Evolutionary conservation across 1,140 invertebrate species (phyloP).

Genomic region (Stegodyphus mimosarum): DNA sequence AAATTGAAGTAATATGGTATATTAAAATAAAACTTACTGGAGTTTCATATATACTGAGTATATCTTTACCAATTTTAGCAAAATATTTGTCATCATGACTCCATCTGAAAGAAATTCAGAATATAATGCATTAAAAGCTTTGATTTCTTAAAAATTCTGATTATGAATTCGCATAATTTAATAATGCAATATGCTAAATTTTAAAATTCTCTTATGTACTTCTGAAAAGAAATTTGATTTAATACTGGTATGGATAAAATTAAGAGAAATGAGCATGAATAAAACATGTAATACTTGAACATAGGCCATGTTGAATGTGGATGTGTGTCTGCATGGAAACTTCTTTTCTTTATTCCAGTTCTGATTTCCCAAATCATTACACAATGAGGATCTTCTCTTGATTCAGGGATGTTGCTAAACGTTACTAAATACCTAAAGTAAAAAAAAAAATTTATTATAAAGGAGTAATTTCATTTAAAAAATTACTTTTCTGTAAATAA

Average conservation of each 20-base stretch:
- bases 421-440: constrained; percentile 84
- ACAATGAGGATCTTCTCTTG: constrained; percentile 71
- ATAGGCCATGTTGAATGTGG: constrained; percentile 80
- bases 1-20: background rate
- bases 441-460: too few species aligned
- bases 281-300: constrained; percentile 74
- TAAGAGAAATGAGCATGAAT: too few species aligned
- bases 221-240: too few species aligned
- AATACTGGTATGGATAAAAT: too few species aligned
- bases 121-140: background rate
- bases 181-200: too few species aligned
- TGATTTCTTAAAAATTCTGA: too few species aligned
- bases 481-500: too few species aligned
- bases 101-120: constrained; percentile 73
- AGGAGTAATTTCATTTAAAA: too few species aligned
- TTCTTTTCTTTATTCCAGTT: constrained; percentile 89
- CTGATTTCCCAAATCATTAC: constrained; percentile 94
- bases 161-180: too few species aligned
- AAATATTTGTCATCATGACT: constrained; percentile 97
- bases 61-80: constrained; percentile 79
- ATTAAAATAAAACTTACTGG: constrained; percentile 73
- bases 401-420: constrained; percentile 76
- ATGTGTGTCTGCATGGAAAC: constrained; percentile 83
- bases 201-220: too few species aligned
- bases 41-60: constrained; percentile 95